phyloP scores from a whole-genome alignment of 2,113 vertebrate species.

The Eurystomus gularis region DNA sequence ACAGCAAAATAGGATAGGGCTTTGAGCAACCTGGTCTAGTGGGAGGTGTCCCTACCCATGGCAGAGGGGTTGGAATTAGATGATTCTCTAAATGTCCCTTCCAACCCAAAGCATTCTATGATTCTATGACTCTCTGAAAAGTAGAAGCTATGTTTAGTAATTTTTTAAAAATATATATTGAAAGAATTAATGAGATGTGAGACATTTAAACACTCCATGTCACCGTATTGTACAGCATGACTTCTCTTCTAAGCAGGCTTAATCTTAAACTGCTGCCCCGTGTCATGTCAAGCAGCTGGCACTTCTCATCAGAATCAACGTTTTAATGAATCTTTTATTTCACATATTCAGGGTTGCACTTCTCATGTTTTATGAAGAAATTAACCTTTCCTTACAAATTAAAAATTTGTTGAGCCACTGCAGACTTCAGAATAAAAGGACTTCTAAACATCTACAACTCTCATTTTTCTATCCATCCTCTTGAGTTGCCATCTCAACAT shows the following conservation, averaged over 20 bases:
- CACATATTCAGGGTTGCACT: slow-evolving; percentile 18
- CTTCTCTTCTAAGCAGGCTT: neutral
- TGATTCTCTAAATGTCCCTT: too few relatives aligned
- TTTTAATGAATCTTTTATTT: slow-evolving; percentile 44
- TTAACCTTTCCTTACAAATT: slow-evolving; percentile 36
- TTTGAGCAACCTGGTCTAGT: too few relatives aligned
- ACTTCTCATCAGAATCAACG: slow-evolving; percentile 28
- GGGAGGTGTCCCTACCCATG: too few relatives aligned
- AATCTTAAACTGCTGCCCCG: slow-evolving; percentile 14
- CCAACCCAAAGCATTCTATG: too few relatives aligned
- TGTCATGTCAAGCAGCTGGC: slow-evolving; percentile 28
- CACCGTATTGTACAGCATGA: neutral
- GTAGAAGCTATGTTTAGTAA: too few relatives aligned
- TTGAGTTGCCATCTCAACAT: neutral
- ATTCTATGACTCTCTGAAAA: too few relatives aligned
- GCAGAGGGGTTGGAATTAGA: too few relatives aligned
- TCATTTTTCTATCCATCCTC: neutral
- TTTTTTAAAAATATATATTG: neutral
- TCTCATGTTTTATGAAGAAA: slow-evolving; percentile 62
- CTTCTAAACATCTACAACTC: neutral
- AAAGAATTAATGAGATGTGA: neutral
- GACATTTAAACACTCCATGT: neutral
- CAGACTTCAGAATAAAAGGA: neutral
- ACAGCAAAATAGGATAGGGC: neutral
- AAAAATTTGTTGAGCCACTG: neutral